These are phyloP conservation scores for Myotis yumanensis DNA, from an alignment of 2,113 vertebrate species.

Conservation along the genomic window DNA sequence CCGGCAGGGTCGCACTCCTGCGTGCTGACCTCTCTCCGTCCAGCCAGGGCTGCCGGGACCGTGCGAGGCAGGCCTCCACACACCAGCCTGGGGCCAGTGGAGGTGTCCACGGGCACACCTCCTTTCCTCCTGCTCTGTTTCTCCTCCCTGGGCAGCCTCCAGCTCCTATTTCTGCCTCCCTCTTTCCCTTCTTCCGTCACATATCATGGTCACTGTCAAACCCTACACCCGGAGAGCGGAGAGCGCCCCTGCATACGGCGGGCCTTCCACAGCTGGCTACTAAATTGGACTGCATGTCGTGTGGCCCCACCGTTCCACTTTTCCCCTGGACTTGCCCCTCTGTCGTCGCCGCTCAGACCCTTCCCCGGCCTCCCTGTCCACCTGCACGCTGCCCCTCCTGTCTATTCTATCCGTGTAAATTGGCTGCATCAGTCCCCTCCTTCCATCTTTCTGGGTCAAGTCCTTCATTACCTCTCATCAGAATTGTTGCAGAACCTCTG, in stretches of 20 bases:
- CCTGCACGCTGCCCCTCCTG: too few species aligned
- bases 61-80: neutral
- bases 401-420: accelerated
- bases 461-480: neutral
- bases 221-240: neutral
- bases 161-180: neutral
- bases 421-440: neutral
- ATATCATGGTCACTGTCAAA: neutral
- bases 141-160: neutral
- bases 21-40: accelerated
- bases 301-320: neutral
- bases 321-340: neutral
- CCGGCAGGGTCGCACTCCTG: accelerated
- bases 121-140: neutral
- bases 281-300: neutral
- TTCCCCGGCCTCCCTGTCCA: accelerated
- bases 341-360: neutral
- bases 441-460: neutral
- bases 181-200: neutral
- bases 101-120: accelerated
- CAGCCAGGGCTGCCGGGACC: neutral
- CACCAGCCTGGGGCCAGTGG: neutral
- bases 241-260: neutral
- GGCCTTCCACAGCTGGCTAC: neutral
- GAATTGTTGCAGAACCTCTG: neutral